These are phyloP conservation scores for Virgularia gustaviana DNA, from an alignment of 92 coral and sea anemone genomes.

Conservation along the genomic window DNA sequence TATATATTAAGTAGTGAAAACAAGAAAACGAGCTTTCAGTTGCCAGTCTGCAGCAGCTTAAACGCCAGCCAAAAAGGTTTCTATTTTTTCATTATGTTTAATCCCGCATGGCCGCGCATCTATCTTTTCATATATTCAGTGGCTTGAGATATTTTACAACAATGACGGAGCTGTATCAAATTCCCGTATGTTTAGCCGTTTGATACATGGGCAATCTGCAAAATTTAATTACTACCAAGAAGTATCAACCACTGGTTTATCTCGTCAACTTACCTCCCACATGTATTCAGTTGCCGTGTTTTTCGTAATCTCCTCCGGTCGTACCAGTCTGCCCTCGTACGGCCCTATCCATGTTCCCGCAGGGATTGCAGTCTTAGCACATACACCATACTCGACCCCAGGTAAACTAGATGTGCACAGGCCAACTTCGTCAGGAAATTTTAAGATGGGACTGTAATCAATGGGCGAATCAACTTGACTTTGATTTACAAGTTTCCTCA, in stretches of 20 bases:
- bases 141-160: too few species aligned
- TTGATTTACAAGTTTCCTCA: slow-evolving; percentile 87
- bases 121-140: too few species aligned
- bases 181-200: neutral
- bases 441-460: slow-evolving; percentile 84
- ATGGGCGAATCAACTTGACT: slow-evolving; percentile 86
- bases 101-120: too few species aligned
- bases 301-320: slow-evolving; percentile 86
- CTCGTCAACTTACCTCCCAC: slow-evolving; percentile 99
- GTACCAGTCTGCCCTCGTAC: slow-evolving; percentile 92
- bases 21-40: too few species aligned
- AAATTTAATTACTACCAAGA: neutral
- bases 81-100: too few species aligned
- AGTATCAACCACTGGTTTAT: neutral
- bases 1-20: too few species aligned
- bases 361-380: slow-evolving; percentile 92
- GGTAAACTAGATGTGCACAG: slow-evolving; percentile 96
- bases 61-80: too few species aligned
- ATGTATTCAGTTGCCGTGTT: slow-evolving; percentile 89
- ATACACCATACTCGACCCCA: slow-evolving; percentile 89
- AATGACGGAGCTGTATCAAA: too few species aligned
- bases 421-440: slow-evolving; percentile 98
- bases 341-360: slow-evolving; percentile 99
- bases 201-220: neutral
- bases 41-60: too few species aligned